A percentile compares a stretch with the other conserved stretches of the same genome.
Evolutionary conservation across 2,797 vertebrate species (phyloP).

Genomic region (Mico argentatus): DNA sequence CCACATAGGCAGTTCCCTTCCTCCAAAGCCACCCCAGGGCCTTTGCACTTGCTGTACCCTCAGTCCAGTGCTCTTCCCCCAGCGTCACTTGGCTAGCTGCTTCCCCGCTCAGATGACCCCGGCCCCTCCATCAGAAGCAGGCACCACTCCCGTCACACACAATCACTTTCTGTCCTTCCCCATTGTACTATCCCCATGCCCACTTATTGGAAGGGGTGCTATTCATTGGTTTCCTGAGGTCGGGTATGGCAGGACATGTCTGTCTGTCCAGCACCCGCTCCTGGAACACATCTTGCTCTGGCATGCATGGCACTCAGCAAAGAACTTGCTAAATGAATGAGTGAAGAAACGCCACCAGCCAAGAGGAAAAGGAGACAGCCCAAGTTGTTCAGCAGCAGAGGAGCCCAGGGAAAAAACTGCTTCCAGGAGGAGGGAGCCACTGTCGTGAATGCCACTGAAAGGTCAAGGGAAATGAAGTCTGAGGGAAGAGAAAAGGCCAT

Average conservation of each 20-base stretch:
- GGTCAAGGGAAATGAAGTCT: not conserved
- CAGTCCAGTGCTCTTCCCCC: not conserved
- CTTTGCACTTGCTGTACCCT: not conserved
- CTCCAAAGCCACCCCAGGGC: not conserved
- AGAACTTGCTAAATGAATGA: not conserved
- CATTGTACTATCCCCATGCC: not conserved
- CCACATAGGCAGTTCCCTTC: no score
- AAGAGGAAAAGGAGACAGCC: not conserved
- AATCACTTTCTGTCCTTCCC: not conserved
- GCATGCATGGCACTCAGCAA: not conserved
- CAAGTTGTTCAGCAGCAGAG: not conserved
- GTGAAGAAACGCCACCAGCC: not conserved
- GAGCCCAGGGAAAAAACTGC: not conserved
- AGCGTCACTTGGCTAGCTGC: not conserved
- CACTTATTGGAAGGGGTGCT: not conserved
- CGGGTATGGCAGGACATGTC: not conserved
- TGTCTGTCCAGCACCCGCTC: accelerated
- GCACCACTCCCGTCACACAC: not conserved
- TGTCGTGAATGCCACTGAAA: not conserved
- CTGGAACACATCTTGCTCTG: not conserved
- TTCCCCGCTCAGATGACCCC: not conserved
- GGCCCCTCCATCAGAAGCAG: not conserved
- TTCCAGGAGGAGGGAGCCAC: not conserved
- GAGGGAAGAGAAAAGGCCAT: not conserved
- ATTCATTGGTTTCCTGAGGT: not conserved